Evolutionary conservation across 2,888 invertebrate genomes (phyloP).

Genomic region (Melanophora roralis): DNA sequence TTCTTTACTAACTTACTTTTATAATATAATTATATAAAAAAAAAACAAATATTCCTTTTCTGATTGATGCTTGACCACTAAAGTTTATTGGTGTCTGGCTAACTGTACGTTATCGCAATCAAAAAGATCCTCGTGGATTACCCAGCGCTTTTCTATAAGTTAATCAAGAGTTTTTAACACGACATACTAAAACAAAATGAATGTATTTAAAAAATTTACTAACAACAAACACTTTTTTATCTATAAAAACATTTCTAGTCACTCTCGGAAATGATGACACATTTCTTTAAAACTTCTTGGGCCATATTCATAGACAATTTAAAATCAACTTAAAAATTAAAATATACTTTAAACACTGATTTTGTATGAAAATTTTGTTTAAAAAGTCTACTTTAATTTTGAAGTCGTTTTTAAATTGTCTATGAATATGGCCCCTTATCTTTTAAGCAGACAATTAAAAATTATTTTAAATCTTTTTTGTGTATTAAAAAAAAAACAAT

Average conservation of each 20-base stretch:
- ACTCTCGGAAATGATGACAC: constrained; percentile 17
- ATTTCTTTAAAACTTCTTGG: not conserved
- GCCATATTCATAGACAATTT: too few relatives aligned
- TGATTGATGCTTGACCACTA: constrained; percentile 32
- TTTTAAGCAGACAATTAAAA: too few relatives aligned
- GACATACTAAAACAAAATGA: too few relatives aligned
- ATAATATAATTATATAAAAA: not conserved
- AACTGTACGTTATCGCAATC: constrained; percentile 98
- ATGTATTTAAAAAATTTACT: too few relatives aligned
- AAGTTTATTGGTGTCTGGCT: constrained; percentile 93
- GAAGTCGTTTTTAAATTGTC: too few relatives aligned
- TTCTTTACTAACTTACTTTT: not conserved
- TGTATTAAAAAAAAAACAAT: too few relatives aligned
- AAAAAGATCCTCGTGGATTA: constrained; percentile 97
- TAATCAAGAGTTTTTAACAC: not conserved
- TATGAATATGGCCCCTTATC: too few relatives aligned
- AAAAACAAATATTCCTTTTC: not conserved
- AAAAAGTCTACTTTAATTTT: too few relatives aligned
- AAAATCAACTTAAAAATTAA: too few relatives aligned
- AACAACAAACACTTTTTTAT: constrained; percentile 43
- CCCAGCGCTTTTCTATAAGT: constrained; percentile 97
- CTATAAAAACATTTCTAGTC: constrained; percentile 32
- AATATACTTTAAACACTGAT: too few relatives aligned
- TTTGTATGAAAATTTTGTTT: too few relatives aligned
- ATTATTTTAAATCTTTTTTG: too few relatives aligned